Base-by-base conservation (phyloP, 2,797 vertebrate species). In the Pipistrellus pipistrellus region DNA sequence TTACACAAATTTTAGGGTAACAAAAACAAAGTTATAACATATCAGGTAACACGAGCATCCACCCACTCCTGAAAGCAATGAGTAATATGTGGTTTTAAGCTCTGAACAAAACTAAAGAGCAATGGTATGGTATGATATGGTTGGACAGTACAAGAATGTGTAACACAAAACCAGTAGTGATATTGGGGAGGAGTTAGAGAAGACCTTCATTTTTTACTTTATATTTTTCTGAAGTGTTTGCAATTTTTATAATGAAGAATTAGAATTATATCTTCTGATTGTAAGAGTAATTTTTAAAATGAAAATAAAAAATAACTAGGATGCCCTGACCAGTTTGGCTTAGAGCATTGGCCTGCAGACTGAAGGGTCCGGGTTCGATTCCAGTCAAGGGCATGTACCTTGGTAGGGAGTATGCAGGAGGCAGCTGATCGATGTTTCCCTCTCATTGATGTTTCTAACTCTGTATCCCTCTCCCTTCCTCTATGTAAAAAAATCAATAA, bases 241-340 rank as follows among this genome's bases (percentile, higher is more conserved):
- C 69, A 75, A 30, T 62, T 80, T 92, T 78, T 86, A 69, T 66
- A 81, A 81, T 68, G n/a, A 91, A 90, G 17, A 77, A 78, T 78
- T 78, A 83, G 13, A 64, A 81, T 59, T 88, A 69, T 76, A 71
- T 71, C 41, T 89, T 80, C 14, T 93, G 44, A 69, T 64, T 76
- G 35, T 73, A 62, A 83, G 35, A 69, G 30, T 64, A 78, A 91
- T 66, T 91, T 73, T 25, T 38, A 53, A 84, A 64, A 59, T n/a
- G 44, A 80, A 85, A 66, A 57, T 64, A n/a, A 66, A 69, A 90
- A 88, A 46, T 55, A 72, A 55, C 21, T 23, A 55, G 53, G 21
- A 55, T 55, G 20, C 53, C 53, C 21, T 23, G 53, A 55, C 21
- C 21, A 3, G 53, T 55, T 55, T 55, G 8, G 53, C 21, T 55